Evolutionary conservation across 2,888 invertebrate species (phyloP).

Genomic region (Harpagoxenus sublaevis): DNA sequence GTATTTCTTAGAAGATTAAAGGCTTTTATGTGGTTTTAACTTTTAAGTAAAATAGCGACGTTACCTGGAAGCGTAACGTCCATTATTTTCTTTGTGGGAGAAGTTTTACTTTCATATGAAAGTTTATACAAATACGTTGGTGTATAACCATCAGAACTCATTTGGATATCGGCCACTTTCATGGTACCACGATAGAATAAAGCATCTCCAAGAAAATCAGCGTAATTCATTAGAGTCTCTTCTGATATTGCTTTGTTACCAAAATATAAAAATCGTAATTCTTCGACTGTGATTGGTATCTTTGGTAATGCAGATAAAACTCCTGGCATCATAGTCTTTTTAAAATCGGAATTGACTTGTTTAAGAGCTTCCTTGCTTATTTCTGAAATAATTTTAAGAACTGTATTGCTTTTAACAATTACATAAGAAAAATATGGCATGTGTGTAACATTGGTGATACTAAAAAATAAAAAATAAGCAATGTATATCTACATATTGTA

Average conservation of each 20-base stretch:
- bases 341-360: constrained; percentile 66
- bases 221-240: constrained; percentile 61
- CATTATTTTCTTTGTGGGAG: constrained; percentile 65
- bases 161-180: constrained; percentile 73
- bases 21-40: background rate
- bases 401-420: background rate
- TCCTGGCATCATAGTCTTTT: constrained; percentile 35
- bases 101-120: constrained; percentile 72
- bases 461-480: background rate
- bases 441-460: background rate
- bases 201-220: constrained; percentile 72
- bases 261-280: constrained; percentile 77
- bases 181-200: constrained; percentile 76
- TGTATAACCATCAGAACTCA: background rate
- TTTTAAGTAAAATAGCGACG: background rate
- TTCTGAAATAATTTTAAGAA: constrained; percentile 8
- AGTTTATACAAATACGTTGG: constrained; percentile 80
- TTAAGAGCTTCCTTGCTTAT: constrained; percentile 45
- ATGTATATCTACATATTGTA: background rate
- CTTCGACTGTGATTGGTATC: constrained; percentile 58
- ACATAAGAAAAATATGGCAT: background rate
- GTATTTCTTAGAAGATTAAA: background rate
- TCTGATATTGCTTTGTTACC: constrained; percentile 66
- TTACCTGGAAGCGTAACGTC: constrained; percentile 74
- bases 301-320: background rate